Evolutionary conservation across 2,113 vertebrate genomes (phyloP), one percentile per base, ranked within the genome.

Genomic region (Orycteropus afer): DNA sequence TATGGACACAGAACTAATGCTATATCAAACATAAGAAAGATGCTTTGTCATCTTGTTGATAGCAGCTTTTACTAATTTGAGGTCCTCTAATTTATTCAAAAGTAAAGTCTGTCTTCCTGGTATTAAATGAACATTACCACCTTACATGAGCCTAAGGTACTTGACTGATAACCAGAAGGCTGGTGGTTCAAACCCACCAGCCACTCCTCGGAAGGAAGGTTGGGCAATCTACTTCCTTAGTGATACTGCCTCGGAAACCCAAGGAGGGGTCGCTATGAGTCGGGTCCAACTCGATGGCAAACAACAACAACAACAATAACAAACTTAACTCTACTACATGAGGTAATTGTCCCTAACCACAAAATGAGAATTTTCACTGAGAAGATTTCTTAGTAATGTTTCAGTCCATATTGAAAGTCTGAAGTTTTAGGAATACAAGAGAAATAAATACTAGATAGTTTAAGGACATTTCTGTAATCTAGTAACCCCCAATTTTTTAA

Each of bases 21-120:
- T 69, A 22, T 67, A 93, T 73, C 63, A 87, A 3, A 84, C 9
- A 87, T 76, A 92, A 79, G 89, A 94, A 92, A 67, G 59, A 88
- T 88, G 11, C 13, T 87, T 83, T 96, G 61, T 47, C 45, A 91
- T 95, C 61, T 86, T 86, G 7, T 55, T 91, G 47, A 55, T 7
- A 90, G 34, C 23, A 85, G 23, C n/a, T 88, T 40, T 34, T 78
- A 90, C 47, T 83, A 40, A 63, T 84, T 83, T 86, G 5, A 73
- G 10, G 17, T 1, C 13, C 25, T 57, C 67, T 84, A 34, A 73
- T 93, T 95, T 85, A 34, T 40, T 96, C 32, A 91, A 94, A 91
- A 42, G 2, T n/a, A 49, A 12, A 42, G 4, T 78, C 34, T 79
- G 34, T 89, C 40, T 59, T 90, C 93, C 63, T 67, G 55, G n/a